These are phyloP conservation scores for Dufourea novaeangliae DNA, from an alignment of 1,140 invertebrate genomes.

Conservation along the genomic window DNA sequence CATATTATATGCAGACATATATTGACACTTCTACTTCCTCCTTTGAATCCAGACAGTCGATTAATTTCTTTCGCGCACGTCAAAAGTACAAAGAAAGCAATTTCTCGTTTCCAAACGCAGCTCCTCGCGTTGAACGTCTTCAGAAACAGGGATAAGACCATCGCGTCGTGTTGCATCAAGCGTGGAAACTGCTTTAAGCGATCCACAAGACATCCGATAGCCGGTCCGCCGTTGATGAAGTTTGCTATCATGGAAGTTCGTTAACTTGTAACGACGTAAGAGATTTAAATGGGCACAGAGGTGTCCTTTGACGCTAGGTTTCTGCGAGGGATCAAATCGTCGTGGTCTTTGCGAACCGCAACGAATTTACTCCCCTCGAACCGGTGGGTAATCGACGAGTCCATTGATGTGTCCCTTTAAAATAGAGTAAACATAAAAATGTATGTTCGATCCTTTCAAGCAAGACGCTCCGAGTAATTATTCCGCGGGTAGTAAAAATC, in stretches of 20 bases:
- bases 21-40: no score
- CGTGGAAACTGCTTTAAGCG: conserved; percentile 17
- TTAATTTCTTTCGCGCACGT: not conserved
- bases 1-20: no score
- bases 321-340: not conserved
- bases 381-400: not conserved
- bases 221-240: conserved; percentile 16
- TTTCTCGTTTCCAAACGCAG: not conserved
- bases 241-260: conserved; percentile 44
- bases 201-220: conserved; percentile 36
- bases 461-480: conserved; percentile 7
- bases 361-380: not conserved
- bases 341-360: no score
- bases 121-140: not conserved
- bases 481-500: not conserved
- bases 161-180: not conserved
- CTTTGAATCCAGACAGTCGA: not conserved
- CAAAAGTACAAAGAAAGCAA: no score
- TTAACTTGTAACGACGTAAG: conserved; percentile 51
- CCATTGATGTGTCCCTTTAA: no score
- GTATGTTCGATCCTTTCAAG: no score
- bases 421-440: no score
- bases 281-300: conserved; percentile 48
- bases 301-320: conserved; percentile 24
- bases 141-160: no score